Conservation (phyloP, 1,140 invertebrate species). For the Diprion similis region DNA sequence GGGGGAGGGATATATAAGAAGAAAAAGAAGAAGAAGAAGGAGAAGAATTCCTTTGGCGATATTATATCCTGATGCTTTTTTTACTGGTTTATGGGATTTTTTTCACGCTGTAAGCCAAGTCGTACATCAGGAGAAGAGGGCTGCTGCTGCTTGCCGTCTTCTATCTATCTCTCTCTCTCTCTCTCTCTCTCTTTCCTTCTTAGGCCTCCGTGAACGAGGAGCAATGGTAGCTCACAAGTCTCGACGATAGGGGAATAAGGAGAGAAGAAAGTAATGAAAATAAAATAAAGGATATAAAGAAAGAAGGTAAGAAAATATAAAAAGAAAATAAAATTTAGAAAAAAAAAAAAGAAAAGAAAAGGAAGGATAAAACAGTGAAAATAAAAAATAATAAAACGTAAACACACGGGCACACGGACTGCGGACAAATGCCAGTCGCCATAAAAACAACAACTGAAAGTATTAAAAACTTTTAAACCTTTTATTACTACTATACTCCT, state of each 20-base stretch:
- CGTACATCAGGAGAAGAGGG: conserved; percentile 54
- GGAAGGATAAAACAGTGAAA: too few species aligned
- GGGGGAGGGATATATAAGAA: conserved; percentile 18
- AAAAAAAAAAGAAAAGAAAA: too few species aligned
- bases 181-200: conserved; percentile 25
- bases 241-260: neutral
- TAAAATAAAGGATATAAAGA: neutral
- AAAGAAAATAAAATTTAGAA: neutral
- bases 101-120: conserved; percentile 57
- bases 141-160: conserved; percentile 35
- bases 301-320: conserved; percentile 9
- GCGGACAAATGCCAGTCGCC: too few species aligned
- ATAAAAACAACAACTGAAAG: too few species aligned
- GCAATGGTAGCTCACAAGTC: neutral
- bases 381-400: too few species aligned
- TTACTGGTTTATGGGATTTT: conserved; percentile 64
- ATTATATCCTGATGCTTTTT: conserved; percentile 37
- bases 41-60: conserved; percentile 13
- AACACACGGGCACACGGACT: too few species aligned
- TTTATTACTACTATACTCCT: too few species aligned
- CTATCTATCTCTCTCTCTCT: conserved; percentile 21
- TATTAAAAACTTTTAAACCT: too few species aligned
- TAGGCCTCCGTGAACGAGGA: neutral
- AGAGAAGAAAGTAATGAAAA: conserved; percentile 14
- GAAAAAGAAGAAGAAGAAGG: conserved; percentile 24